A percentile compares a stretch with the other conserved stretches of the same genome.
Evolutionary conservation across 1,140 invertebrate species (phyloP).

Genomic region (Elymnias hypermnestra): DNA sequence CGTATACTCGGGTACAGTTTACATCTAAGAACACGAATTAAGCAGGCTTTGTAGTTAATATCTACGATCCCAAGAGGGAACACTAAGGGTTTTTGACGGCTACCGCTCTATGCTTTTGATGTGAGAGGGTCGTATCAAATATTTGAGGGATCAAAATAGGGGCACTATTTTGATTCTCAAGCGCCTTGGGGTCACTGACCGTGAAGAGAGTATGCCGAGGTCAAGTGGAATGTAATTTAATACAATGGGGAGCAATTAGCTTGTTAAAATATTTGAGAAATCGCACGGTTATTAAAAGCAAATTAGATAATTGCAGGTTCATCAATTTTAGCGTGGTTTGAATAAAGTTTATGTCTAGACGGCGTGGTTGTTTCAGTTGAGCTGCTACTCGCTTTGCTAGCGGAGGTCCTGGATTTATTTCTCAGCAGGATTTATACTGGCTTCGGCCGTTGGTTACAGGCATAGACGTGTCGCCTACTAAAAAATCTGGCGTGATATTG

Average conservation of each 20-base stretch:
- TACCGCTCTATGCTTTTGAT: conserved; percentile 43
- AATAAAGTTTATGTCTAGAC: not conserved
- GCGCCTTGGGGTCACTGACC: conserved; percentile 14
- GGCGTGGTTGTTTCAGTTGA: no score
- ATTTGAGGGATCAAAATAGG: conserved; percentile 26
- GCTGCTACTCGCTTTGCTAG: no score
- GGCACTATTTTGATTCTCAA: conserved; percentile 25
- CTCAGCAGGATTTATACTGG: no score
- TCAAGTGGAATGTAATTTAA: conserved; percentile 6
- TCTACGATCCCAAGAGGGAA: conserved; percentile 31
- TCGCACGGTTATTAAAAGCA: not conserved
- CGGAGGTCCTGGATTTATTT: no score
- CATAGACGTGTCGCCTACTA: no score
- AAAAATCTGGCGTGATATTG: no score
- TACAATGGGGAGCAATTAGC: conserved; percentile 11
- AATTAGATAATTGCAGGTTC: conserved; percentile 2
- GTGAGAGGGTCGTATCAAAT: conserved; percentile 28
- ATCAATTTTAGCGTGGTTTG: not conserved
- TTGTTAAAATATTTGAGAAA: conserved; percentile 10
- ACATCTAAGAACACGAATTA: conserved; percentile 9
- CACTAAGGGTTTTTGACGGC: conserved; percentile 39
- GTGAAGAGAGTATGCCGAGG: conserved; percentile 3
- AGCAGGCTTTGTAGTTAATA: conserved; percentile 2
- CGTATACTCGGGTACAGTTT: not conserved
- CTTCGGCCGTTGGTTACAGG: no score